These are phyloP conservation scores for Tipula lateralis DNA, from an alignment of 2,888 invertebrate species.

Conservation along the genomic window DNA sequence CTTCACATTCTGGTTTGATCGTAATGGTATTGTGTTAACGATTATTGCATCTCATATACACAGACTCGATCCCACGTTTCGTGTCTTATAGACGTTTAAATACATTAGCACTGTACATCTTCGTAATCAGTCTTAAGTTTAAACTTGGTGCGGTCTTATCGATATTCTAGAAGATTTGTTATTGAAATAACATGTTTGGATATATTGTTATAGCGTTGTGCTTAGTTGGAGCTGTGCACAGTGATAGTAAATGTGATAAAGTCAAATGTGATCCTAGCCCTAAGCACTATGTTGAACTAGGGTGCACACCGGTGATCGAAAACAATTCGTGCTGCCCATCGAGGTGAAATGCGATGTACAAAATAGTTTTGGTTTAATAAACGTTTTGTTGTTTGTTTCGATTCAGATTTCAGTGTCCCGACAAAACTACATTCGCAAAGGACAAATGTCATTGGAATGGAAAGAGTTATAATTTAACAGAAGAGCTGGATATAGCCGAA, in stretches of 20 bases:
- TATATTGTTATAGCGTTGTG: not conserved
- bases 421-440: not conserved
- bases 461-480: not conserved
- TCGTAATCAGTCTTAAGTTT: not conserved
- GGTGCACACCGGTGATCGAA: constrained; percentile 34
- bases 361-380: too few species aligned
- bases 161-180: too few species aligned
- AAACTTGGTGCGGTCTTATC: not conserved
- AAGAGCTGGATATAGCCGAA: not conserved
- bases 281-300: constrained; percentile 35
- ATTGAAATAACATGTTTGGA: not conserved
- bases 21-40: not conserved
- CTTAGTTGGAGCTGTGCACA: not conserved
- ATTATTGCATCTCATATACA: not conserved
- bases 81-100: not conserved
- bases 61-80: not conserved
- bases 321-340: constrained; percentile 33
- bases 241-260: not conserved
- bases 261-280: not conserved
- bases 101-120: not conserved
- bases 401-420: not conserved
- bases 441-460: not conserved
- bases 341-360: not conserved
- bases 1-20: constrained; percentile 24
- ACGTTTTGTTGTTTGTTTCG: not conserved